Evolutionary conservation across 2,888 invertebrate genomes (phyloP).

Genomic region (Lepidonotus clava): DNA sequence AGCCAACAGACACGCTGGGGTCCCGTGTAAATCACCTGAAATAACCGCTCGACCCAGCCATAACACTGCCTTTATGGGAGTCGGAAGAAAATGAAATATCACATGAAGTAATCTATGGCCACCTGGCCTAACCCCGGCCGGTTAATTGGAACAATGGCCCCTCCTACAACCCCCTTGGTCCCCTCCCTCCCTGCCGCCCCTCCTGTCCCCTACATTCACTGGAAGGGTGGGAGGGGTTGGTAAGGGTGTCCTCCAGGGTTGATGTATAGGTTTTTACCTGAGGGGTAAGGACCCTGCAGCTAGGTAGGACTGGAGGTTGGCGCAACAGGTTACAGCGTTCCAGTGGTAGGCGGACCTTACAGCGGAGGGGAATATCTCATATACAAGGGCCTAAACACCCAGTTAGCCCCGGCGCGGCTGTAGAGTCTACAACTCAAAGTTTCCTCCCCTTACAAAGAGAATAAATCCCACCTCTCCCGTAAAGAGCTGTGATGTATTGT

Average conservation of each 20-base stretch:
- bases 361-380: background rate
- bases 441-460: too few species aligned
- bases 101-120: constrained; percentile 47
- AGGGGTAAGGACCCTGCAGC: background rate
- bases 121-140: constrained; percentile 36
- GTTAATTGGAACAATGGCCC: constrained; percentile 48
- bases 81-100: constrained; percentile 54
- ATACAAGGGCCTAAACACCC: too few species aligned
- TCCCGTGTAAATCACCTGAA: constrained; percentile 51
- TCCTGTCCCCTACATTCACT: background rate
- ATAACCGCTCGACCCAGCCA: constrained; percentile 45
- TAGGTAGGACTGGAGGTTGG: background rate
- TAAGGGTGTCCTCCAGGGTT: background rate
- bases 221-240: background rate
- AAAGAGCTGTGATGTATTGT: too few species aligned
- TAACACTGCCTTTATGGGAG: constrained; percentile 53
- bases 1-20: background rate
- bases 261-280: constrained; percentile 1
- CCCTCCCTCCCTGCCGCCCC: background rate
- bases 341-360: background rate
- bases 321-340: background rate
- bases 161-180: background rate
- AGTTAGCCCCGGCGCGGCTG: too few species aligned
- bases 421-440: background rate
- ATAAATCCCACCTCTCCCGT: too few species aligned